Percentiles rank a stretch among this genome's conserved stretches.
phyloP scores from a whole-genome alignment of 2,113 vertebrate species.

The Monarcha castaneiventris region DNA sequence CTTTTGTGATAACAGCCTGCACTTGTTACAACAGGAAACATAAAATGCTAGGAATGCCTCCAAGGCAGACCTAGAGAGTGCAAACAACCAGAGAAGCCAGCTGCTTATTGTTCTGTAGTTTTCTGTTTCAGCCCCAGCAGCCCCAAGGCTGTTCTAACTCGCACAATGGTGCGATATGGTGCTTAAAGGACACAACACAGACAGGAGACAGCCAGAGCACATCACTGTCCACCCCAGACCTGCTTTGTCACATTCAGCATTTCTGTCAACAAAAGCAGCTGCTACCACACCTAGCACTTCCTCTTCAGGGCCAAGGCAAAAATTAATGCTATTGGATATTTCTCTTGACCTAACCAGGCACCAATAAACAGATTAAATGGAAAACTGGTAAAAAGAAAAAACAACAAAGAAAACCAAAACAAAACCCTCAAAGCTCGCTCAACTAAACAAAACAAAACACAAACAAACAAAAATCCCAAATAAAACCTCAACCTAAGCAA shows the following conservation, averaged over 20 bases:
- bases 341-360: background rate
- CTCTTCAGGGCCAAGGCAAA: background rate
- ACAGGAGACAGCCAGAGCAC: background rate
- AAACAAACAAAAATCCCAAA: background rate
- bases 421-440: background rate
- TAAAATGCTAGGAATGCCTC: background rate
- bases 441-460: background rate
- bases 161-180: background rate
- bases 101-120: background rate
- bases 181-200: background rate
- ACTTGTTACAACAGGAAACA: background rate
- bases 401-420: background rate
- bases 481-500: background rate
- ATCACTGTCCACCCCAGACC: background rate
- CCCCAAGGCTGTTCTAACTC: background rate
- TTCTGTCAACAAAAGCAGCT: background rate
- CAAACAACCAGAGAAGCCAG: background rate
- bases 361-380: background rate
- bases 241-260: background rate
- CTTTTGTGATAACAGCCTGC: background rate
- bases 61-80: background rate
- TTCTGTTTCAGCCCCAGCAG: background rate
- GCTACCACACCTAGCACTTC: background rate
- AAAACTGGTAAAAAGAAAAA: background rate
- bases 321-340: background rate